Conservation (phyloP, 2,888 invertebrate genomes). For the Colletes collaris region DNA sequence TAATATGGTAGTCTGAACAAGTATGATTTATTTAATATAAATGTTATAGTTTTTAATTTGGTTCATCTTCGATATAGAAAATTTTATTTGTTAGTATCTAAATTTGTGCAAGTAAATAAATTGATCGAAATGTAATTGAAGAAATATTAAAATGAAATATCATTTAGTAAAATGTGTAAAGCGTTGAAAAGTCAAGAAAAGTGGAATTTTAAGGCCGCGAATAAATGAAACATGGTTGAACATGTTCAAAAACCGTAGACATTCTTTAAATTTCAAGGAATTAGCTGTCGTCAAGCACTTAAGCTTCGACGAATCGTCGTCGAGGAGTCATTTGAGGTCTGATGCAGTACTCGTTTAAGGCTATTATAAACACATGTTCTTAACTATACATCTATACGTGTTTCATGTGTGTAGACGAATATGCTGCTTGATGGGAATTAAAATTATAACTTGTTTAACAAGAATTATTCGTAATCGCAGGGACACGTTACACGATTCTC, state of each 20-base stretch:
- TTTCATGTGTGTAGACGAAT: conserved; percentile 13
- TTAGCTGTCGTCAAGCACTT: conserved; percentile 50
- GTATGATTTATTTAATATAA: no score
- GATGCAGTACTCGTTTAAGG: conserved; percentile 37
- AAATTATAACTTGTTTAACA: conserved; percentile 22
- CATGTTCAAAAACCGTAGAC: conserved; percentile 25
- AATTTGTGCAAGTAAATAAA: no score
- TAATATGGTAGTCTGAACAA: no score
- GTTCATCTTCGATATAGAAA: no score
- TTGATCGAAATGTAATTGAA: no score
- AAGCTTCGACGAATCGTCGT: conserved; percentile 51
- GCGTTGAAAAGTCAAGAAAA: neutral
- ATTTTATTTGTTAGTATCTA: no score
- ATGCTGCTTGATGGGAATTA: conserved; percentile 13
- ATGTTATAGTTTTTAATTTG: no score
- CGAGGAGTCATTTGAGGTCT: conserved; percentile 40
- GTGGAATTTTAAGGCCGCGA: neutral
- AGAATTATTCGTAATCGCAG: neutral
- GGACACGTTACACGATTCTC: neutral
- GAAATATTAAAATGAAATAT: no score
- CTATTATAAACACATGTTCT: conserved; percentile 35
- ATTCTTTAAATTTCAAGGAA: conserved; percentile 51
- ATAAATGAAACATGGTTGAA: neutral
- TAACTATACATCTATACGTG: neutral
- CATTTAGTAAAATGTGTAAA: no score